Percentiles rank a stretch among this genome's conserved stretches.
phyloP scores from a whole-genome alignment of 2,888 invertebrate genomes.

The Orthosia cruda region DNA sequence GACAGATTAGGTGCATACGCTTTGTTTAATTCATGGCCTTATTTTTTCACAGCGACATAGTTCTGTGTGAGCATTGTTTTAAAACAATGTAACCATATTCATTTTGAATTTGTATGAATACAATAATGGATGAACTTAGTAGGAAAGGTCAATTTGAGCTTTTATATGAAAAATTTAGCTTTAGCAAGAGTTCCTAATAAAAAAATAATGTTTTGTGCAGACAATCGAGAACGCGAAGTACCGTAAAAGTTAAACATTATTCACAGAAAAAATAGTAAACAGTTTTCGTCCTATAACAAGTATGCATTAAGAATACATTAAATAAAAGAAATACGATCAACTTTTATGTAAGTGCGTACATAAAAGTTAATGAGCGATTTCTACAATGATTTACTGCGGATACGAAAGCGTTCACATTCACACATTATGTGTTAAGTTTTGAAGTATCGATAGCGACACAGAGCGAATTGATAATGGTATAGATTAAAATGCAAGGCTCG shows the following conservation, averaged over 20 bases:
- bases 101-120: constrained; percentile 20
- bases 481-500: constrained; percentile 81
- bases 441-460: constrained; percentile 60
- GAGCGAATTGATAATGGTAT: constrained; percentile 72
- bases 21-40: constrained; percentile 54
- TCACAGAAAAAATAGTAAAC: constrained; percentile 44
- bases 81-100: constrained; percentile 52
- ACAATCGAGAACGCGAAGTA: background rate
- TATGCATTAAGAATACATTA: constrained; percentile 29
- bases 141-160: constrained; percentile 18
- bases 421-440: constrained; percentile 55
- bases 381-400: constrained; percentile 65
- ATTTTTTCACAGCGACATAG: constrained; percentile 24
- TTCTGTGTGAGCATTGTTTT: constrained; percentile 38
- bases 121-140: background rate
- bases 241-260: background rate
- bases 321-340: constrained; percentile 24
- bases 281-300: constrained; percentile 29
- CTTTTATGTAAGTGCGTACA: constrained; percentile 35
- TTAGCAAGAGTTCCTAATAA: background rate
- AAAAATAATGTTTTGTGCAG: background rate
- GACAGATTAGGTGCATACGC: constrained; percentile 42
- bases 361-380: constrained; percentile 59
- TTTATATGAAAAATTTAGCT: background rate
- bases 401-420: constrained; percentile 53